Evolutionary conservation across 2,888 invertebrate genomes (phyloP).

Genomic region (Torymus tubicola): DNA sequence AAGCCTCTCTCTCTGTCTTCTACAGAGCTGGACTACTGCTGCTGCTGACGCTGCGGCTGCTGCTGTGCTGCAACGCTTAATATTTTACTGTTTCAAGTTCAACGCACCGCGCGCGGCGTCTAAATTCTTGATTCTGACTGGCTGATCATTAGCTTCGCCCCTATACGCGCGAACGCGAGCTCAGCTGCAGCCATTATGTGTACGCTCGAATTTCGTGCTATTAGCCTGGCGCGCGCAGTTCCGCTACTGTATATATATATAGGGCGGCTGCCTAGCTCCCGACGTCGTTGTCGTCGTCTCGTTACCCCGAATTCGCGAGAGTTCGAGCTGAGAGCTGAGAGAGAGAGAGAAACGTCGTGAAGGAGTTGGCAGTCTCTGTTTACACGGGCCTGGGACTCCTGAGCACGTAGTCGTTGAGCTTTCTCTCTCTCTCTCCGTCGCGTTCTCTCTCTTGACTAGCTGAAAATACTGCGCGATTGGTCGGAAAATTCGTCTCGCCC

Average conservation of each 20-base stretch:
- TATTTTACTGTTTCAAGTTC: constrained; percentile 37
- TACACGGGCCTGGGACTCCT: neutral
- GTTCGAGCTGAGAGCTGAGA: neutral
- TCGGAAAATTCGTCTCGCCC: constrained; percentile 14
- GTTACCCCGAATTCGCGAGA: constrained; percentile 38
- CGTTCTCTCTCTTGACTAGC: no score
- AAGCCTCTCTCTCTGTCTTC: neutral
- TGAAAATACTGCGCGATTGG: constrained; percentile 13
- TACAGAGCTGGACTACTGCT: neutral
- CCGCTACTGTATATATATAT: neutral
- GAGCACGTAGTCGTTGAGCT: no score
- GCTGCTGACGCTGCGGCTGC: no score
- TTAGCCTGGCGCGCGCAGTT: constrained; percentile 17
- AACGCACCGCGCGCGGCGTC: constrained; percentile 17
- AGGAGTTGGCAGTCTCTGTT: constrained; percentile 14
- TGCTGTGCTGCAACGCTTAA: constrained; percentile 11
- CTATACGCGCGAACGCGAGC: no score
- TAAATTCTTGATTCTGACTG: constrained; percentile 43
- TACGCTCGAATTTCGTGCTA: constrained; percentile 36
- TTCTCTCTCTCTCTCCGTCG: no score
- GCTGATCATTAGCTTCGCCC: constrained; percentile 37
- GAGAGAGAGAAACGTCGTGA: neutral
- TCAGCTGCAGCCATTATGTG: neutral
- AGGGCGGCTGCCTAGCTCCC: no score
- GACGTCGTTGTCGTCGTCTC: neutral